Evolutionary conservation across 2,888 invertebrate genomes (phyloP).

Genomic region (Ichneumon xanthorius): DNA sequence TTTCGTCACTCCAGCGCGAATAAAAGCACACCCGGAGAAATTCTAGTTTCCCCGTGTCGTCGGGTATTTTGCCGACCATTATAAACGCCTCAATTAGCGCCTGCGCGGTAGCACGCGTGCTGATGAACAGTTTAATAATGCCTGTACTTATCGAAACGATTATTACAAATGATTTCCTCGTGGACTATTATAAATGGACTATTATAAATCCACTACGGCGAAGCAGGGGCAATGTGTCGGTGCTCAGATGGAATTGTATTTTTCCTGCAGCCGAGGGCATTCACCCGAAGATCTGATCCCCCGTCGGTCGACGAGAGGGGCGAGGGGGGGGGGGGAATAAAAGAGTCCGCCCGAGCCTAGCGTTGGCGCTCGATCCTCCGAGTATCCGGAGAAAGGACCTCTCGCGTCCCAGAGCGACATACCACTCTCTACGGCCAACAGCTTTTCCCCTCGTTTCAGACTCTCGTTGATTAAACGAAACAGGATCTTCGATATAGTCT

Average conservation of each 20-base stretch:
- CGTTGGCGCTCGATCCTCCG: constrained; percentile 37
- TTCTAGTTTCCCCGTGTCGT: background rate
- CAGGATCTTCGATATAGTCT: constrained; percentile 52
- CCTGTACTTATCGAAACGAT: constrained; percentile 1
- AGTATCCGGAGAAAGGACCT: constrained; percentile 62
- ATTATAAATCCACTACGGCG: background rate
- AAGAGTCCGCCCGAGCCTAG: constrained; percentile 15
- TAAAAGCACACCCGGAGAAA: constrained; percentile 31
- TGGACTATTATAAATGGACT: background rate
- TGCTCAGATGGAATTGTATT: background rate
- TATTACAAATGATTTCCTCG: background rate
- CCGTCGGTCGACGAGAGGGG: background rate
- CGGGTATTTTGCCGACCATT: background rate
- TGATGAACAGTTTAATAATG: background rate
- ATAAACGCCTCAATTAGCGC: background rate
- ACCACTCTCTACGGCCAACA: constrained; percentile 72
- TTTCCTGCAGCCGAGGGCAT: constrained; percentile 1
- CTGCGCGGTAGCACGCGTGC: background rate
- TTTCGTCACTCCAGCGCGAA: constrained; percentile 18
- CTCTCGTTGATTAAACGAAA: constrained; percentile 64
- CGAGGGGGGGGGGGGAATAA: constrained; percentile 12
- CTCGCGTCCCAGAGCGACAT: constrained; percentile 29
- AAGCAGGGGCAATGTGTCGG: background rate
- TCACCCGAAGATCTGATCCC: constrained; percentile 1
- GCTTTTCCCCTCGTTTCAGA: constrained; percentile 78